Percentiles rank a stretch among this genome's conserved stretches.
These are phyloP conservation scores for Oncorhynchus nerka DNA, from an alignment of 2,113 vertebrate genomes.

Conservation along the genomic window DNA sequence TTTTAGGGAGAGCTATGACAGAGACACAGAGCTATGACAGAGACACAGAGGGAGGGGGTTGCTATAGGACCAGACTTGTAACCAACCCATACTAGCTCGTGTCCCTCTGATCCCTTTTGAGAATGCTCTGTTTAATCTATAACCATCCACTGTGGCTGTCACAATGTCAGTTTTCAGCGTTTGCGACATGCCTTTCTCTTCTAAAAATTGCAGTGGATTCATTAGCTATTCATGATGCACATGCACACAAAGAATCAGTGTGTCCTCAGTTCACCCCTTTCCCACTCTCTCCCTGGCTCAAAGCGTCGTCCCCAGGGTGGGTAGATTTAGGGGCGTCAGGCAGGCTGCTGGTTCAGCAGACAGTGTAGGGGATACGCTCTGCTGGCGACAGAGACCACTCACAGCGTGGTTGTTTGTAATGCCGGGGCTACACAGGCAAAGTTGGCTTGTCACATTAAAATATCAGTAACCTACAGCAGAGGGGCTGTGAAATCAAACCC, in stretches of 20 bases:
- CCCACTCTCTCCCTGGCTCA: neutral
- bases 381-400: neutral
- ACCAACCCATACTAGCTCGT: neutral
- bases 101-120: neutral
- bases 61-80: neutral
- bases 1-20: neutral
- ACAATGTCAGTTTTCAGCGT: neutral
- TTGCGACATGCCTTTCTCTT: neutral
- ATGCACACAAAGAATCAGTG: neutral
- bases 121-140: neutral
- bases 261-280: neutral
- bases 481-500: too few relatives aligned
- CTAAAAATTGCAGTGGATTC: neutral
- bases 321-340: neutral
- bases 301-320: neutral
- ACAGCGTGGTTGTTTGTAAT: neutral
- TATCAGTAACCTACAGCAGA: too few relatives aligned
- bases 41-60: neutral
- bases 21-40: neutral
- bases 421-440: neutral
- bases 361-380: neutral
- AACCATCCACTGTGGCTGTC: neutral
- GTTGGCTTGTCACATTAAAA: too few relatives aligned
- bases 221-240: neutral
- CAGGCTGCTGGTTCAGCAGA: constrained; percentile 4